phyloP scores from a whole-genome alignment of 2,888 invertebrate species.

The Limnephilus lunatus region DNA sequence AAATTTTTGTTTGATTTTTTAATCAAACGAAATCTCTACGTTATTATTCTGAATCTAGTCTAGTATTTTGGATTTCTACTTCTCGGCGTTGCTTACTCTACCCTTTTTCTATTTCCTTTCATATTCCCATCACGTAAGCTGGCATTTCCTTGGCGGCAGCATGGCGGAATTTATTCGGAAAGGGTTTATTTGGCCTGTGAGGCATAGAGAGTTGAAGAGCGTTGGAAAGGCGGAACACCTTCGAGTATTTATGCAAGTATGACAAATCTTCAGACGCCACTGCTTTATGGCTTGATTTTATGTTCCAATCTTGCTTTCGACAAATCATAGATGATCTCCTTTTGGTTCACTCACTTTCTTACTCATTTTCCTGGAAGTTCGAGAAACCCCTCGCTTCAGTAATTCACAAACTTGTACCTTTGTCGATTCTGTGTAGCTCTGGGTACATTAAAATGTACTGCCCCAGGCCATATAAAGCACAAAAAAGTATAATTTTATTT shows the following conservation, averaged over 20 bases:
- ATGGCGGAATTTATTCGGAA: constrained; percentile 58
- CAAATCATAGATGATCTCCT: neutral
- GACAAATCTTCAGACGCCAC: neutral
- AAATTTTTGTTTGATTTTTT: neutral
- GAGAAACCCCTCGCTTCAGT: neutral
- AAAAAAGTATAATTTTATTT: no score
- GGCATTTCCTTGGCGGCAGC: constrained; percentile 52
- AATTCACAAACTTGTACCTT: neutral
- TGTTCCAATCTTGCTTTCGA: neutral
- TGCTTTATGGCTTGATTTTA: neutral
- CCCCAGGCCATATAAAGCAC: neutral
- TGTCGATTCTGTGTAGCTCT: neutral
- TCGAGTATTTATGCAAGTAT: neutral
- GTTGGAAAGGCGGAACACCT: constrained; percentile 11
- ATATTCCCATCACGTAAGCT: constrained; percentile 56
- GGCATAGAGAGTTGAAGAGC: constrained; percentile 39
- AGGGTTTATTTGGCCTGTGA: constrained; percentile 57
- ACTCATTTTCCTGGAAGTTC: neutral
- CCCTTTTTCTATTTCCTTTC: neutral
- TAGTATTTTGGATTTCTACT: constrained; percentile 40
- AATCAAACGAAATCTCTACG: constrained; percentile 29
- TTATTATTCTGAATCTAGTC: constrained; percentile 28
- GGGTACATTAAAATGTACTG: neutral
- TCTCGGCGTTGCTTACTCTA: constrained; percentile 14
- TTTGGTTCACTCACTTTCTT: neutral